Conservation (phyloP, 2,797 vertebrate species). For the Enteromius mattozi region DNA sequence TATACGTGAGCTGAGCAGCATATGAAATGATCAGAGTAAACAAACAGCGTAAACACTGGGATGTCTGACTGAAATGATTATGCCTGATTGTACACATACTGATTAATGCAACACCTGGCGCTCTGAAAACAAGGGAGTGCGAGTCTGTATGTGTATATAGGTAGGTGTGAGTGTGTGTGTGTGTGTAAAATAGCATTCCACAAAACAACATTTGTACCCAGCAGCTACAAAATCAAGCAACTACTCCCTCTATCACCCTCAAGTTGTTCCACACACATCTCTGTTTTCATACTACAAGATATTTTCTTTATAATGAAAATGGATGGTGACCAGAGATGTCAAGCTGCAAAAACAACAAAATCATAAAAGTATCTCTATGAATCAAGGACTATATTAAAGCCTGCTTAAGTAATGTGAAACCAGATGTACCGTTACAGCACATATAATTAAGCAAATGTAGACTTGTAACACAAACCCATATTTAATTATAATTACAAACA, state of each 20-base stretch:
- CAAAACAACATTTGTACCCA: background rate
- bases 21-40: slow-evolving; percentile 20
- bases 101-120: slow-evolving; percentile 28
- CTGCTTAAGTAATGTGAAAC: background rate
- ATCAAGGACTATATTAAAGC: background rate
- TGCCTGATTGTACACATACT: slow-evolving; percentile 34
- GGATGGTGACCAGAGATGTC: background rate
- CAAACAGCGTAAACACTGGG: slow-evolving; percentile 4
- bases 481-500: background rate
- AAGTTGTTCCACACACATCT: background rate
- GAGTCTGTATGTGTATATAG: background rate
- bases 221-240: slow-evolving; percentile 3
- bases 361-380: background rate
- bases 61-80: slow-evolving; percentile 41
- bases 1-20: slow-evolving; percentile 2
- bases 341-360: background rate
- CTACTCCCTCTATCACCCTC: background rate
- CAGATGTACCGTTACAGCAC: background rate
- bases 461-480: background rate
- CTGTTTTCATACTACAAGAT: slow-evolving; percentile 5
- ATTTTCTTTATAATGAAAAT: background rate
- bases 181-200: background rate
- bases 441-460: slow-evolving; percentile 22
- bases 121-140: slow-evolving; percentile 11
- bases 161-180: background rate